Evolutionary conservation across 2,113 vertebrate species (phyloP).

Genomic region (Phodopus roborovskii): DNA sequence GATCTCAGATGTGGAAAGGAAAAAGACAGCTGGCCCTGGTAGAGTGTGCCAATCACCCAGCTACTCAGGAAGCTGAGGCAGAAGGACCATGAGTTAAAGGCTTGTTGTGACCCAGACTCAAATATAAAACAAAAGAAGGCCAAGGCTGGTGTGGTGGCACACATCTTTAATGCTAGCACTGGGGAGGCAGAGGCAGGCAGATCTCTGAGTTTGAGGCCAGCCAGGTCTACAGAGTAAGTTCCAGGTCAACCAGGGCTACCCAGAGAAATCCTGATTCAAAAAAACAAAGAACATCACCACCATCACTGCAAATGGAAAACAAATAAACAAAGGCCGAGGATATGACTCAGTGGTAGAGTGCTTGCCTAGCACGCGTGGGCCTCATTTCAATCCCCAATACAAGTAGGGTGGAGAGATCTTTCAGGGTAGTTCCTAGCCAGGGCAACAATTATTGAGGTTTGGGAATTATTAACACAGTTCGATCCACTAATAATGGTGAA

Average conservation of each 20-base stretch:
- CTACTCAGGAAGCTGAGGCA: neutral
- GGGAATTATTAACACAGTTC: neutral
- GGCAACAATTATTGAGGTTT: neutral
- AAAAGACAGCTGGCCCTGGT: neutral
- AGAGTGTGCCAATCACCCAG: neutral
- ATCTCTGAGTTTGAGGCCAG: neutral
- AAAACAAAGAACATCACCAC: neutral
- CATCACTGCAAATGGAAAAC: neutral
- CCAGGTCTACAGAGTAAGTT: neutral
- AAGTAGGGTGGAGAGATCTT: neutral
- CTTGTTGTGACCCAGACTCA: neutral
- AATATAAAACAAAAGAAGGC: neutral
- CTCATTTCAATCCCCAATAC: neutral
- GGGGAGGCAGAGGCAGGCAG: neutral
- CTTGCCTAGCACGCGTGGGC: neutral
- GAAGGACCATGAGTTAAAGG: no score
- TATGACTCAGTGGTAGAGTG: neutral
- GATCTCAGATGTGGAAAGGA: neutral
- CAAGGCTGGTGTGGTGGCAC: fast-evolving
- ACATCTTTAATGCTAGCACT: neutral
- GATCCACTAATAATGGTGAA: no score
- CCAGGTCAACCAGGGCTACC: neutral
- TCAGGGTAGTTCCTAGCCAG: neutral
- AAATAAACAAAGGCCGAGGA: neutral
- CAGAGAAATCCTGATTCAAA: neutral